These are phyloP conservation scores for Stylophora pistillata DNA, from an alignment of 64 coral and sea anemone species.

Conservation along the genomic window DNA sequence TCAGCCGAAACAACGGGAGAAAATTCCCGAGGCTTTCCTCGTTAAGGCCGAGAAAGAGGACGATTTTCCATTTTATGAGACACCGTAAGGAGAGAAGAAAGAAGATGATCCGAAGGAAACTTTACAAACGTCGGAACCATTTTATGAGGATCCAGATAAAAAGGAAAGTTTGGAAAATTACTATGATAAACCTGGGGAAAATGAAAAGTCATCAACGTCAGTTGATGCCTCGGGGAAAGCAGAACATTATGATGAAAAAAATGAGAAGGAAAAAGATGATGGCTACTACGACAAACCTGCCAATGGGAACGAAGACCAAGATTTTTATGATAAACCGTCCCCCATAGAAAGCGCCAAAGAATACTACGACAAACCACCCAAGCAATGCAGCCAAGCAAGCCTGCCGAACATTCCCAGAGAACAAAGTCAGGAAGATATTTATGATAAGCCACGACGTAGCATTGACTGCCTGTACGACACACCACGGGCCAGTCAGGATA, in stretches of 20 bases:
- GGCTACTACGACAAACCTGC: slow-evolving; percentile 1
- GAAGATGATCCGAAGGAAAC: not conserved
- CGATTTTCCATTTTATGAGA: not conserved
- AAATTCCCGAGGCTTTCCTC: slow-evolving; percentile 16
- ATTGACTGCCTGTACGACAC: slow-evolving; percentile 27
- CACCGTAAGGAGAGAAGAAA: slow-evolving; percentile 10
- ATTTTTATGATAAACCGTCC: slow-evolving; percentile 1
- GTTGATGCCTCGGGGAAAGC: not conserved
- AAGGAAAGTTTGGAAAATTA: not conserved
- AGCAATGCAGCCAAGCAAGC: slow-evolving; percentile 8
- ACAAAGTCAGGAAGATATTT: not conserved
- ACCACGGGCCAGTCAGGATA: slow-evolving; percentile 3
- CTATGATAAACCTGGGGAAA: slow-evolving; percentile 32
- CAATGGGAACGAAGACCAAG: not conserved
- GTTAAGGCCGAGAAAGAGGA: not conserved
- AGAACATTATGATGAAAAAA: not conserved
- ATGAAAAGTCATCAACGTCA: not conserved
- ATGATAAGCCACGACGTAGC: slow-evolving; percentile 25
- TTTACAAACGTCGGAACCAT: too few species aligned
- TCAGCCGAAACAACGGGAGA: slow-evolving; percentile 34
- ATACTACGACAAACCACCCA: slow-evolving; percentile 19
- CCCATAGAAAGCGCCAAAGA: not conserved
- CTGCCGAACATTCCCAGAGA: not conserved
- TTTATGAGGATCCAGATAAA: slow-evolving; percentile 23
- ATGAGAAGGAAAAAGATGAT: not conserved